Base-by-base conservation (phyloP, 2,888 invertebrate genomes). In the Fabriciana adippe region DNA sequence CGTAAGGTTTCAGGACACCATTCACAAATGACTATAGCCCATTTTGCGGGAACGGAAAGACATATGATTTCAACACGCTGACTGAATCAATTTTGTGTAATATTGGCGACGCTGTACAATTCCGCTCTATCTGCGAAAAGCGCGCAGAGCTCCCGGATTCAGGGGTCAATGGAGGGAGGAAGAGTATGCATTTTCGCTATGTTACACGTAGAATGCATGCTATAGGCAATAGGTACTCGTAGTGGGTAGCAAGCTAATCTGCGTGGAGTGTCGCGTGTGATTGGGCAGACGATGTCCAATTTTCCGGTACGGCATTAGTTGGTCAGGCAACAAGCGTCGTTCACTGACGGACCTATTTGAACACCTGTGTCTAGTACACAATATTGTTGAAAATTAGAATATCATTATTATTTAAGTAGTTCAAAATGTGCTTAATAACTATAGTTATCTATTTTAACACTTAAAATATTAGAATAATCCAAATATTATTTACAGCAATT, bases 241-340 rank as follows among this genome's bases (percentile, higher is more conserved):
- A 72, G 83, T 86, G 87, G 86, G 81, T 81, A 87, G 88, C 81
- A 84, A 85, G 87, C 92, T 90, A 92, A 92, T 92, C 90, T 91
- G 89, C 88, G 88, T 88, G 81, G 90, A 88, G 89, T 88, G 90
- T 90, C 89, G 89, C 89, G 84, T 90, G 85, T 91, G 92, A 92
- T 92, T 92, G 91, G 89, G 83, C 86, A 87, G 87, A 86, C 88
- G 85, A 82, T 87, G 90, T 91, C 87, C 92, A 92, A 92, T 92
- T 92, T 92, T 91, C 91, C 91, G 89, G 90, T 86, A 64, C 75
- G 73, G 82, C 85, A 89, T 87, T 89, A 89, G 88, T 87, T 86
- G 81, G 78, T 76, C 85, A 82, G 86, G 87, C 88, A 88, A 86
- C 87, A 78, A 50, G 31, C 60, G 80, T 79, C 85, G 86, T 82